A percentile compares a stretch with the other conserved stretches of the same genome.
Conservation (phyloP, 2,888 invertebrate genomes). For the Acleris sparsana region DNA sequence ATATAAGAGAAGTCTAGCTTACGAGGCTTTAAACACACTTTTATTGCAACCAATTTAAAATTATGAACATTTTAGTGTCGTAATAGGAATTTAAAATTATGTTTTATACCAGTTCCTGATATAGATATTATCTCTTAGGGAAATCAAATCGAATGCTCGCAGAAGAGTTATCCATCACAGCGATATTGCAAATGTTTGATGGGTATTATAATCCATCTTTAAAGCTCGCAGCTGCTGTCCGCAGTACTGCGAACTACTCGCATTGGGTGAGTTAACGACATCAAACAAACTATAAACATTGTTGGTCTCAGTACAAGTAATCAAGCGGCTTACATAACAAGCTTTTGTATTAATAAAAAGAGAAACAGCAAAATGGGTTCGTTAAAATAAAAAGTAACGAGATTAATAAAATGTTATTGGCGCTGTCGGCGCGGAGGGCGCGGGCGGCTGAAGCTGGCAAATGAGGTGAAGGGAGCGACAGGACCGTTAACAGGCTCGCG, state of each 20-base stretch:
- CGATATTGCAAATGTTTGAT: slow-evolving; percentile 36
- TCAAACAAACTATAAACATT: not conserved
- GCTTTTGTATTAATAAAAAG: slow-evolving; percentile 28
- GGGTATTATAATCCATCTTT: slow-evolving; percentile 33
- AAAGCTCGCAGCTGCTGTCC: slow-evolving; percentile 24
- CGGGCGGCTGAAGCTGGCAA: slow-evolving; percentile 20
- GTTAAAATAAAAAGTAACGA: slow-evolving; percentile 37
- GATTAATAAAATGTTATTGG: slow-evolving; percentile 37
- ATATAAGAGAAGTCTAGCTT: slow-evolving; percentile 13
- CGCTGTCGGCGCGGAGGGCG: slow-evolving; percentile 27
- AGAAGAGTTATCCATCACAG: slow-evolving; percentile 34
- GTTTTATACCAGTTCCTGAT: not conserved
- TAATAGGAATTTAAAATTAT: not conserved
- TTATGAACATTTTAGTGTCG: not conserved
- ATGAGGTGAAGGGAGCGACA: slow-evolving; percentile 16
- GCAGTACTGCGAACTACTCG: not conserved
- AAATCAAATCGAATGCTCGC: slow-evolving; percentile 30
- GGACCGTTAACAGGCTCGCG: slow-evolving; percentile 12
- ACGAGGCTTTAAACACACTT: not conserved
- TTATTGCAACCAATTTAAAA: not conserved
- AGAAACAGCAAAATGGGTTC: slow-evolving; percentile 31
- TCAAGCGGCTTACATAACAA: slow-evolving; percentile 22
- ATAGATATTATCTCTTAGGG: not conserved
- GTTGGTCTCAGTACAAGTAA: slow-evolving; percentile 2
- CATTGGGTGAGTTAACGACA: not conserved